Evolutionary conservation across 92 coral and sea anemone genomes (phyloP), one percentile per base, ranked within the genome.

Genomic region (Porites divaricata): DNA sequence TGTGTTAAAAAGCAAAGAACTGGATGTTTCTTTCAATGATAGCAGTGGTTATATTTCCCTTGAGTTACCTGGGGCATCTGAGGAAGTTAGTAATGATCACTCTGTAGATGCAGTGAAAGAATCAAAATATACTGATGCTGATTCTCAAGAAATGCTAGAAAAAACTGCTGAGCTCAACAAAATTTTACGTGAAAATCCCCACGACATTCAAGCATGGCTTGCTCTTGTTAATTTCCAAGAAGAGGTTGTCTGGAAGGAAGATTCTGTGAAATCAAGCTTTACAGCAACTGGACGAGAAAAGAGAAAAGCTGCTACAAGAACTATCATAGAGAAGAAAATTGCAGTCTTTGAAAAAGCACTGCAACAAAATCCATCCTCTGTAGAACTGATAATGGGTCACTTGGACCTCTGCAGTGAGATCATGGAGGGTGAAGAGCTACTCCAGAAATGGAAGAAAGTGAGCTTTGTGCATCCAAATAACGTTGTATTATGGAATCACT

Each of bases 291-390:
- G 88, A 13, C 72, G 89, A 76, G 98, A 97, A 56, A 87, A 84
- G 72, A 92, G 88, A 48, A 95, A 89, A 82, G 95, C 91, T 58
- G 79, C 84, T 62, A 74, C 89, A 0, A 90, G 75, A 53, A 62
- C 93, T 1, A 69, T 92, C 12, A 78, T 72, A 58, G 99, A 97
- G 82, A 97, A 97, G 83, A 92, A 93, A 85, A 90, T 93, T 57
- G 89, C 99, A 9, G 92, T 97, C 13, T 83, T 91, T 45, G 98
- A 97, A 63, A 91, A 95, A 88, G 99, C 98, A 57, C 85, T 97
- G 71, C 93, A 93, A 70, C 94, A 91, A 63, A 97, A 97, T 78
- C 92, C 99, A 17, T 67, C 86, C 25, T 91, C 93, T 9, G 90
- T 87, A 26, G 98, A 95, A 49, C 85, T 97, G 1, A 93, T 97